Percentiles rank a stretch among this genome's conserved stretches.
Conservation (phyloP, 2,888 invertebrate genomes). For the Aphrophora alni region DNA sequence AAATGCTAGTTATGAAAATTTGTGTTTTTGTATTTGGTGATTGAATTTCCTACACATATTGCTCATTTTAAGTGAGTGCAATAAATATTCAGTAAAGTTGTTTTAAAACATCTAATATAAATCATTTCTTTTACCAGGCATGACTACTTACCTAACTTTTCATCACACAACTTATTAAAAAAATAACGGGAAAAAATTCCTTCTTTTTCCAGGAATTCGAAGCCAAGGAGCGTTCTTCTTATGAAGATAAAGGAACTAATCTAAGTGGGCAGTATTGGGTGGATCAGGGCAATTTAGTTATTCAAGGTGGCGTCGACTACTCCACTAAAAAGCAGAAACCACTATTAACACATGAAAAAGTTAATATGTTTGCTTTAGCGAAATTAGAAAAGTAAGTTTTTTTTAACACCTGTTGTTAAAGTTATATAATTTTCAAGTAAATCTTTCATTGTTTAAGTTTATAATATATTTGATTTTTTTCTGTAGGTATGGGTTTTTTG, state of each 20-base stretch:
- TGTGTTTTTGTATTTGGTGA: too few species aligned
- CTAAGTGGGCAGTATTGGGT: conserved; percentile 77
- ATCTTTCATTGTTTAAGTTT: too few species aligned
- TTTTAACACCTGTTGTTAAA: conserved; percentile 16
- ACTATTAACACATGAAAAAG: conserved; percentile 67
- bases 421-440: neutral
- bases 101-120: too few species aligned
- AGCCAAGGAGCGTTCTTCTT: conserved; percentile 58
- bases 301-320: conserved; percentile 75
- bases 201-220: conserved; percentile 62
- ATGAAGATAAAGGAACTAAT: conserved; percentile 71
- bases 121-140: too few species aligned
- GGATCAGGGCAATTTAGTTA: conserved; percentile 75
- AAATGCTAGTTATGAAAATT: too few species aligned
- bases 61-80: too few species aligned
- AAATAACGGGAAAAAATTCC: too few species aligned
- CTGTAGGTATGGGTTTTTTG: conserved; percentile 77
- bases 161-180: too few species aligned
- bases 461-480: conserved; percentile 51
- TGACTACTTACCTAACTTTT: too few species aligned
- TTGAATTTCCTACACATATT: too few species aligned
- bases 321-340: conserved; percentile 65
- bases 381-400: conserved; percentile 70
- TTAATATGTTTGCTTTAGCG: conserved; percentile 72
- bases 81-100: too few species aligned